These are phyloP conservation scores for Cistogaster globosa DNA, from an alignment of 2,888 invertebrate species.

Conservation along the genomic window DNA sequence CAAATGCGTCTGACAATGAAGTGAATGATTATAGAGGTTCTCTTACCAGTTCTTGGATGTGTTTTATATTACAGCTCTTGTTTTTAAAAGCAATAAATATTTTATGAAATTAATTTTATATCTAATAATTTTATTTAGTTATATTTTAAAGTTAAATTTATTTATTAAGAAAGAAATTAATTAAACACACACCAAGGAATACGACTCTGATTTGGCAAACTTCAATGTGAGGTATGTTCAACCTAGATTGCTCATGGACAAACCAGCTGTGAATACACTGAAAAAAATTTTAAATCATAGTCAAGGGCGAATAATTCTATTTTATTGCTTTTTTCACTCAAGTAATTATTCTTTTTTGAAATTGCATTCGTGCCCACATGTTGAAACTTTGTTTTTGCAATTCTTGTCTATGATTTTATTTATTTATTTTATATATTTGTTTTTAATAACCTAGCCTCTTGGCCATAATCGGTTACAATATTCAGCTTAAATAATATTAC, in stretches of 20 bases:
- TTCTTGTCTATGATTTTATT: too few relatives aligned
- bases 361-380: too few relatives aligned
- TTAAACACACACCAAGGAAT: slow-evolving; percentile 13
- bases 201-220: slow-evolving; percentile 24
- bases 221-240: slow-evolving; percentile 33
- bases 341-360: too few relatives aligned
- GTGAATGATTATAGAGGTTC: slow-evolving; percentile 47
- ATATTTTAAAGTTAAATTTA: not conserved
- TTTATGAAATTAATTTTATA: not conserved
- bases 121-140: not conserved
- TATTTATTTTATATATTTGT: too few relatives aligned
- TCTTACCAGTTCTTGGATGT: slow-evolving; percentile 8
- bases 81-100: not conserved
- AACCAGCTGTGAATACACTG: slow-evolving; percentile 6
- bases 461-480: too few relatives aligned
- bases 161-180: slow-evolving; percentile 2
- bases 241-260: not conserved
- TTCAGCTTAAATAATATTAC: too few relatives aligned
- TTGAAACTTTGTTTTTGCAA: too few relatives aligned
- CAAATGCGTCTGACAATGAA: slow-evolving; percentile 62
- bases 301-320: too few relatives aligned
- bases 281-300: not conserved
- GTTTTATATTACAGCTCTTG: too few relatives aligned
- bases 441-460: too few relatives aligned
- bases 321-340: too few relatives aligned